Conservation (phyloP, 2,797 vertebrate species). For the Enteromius unitaeniatus region DNA sequence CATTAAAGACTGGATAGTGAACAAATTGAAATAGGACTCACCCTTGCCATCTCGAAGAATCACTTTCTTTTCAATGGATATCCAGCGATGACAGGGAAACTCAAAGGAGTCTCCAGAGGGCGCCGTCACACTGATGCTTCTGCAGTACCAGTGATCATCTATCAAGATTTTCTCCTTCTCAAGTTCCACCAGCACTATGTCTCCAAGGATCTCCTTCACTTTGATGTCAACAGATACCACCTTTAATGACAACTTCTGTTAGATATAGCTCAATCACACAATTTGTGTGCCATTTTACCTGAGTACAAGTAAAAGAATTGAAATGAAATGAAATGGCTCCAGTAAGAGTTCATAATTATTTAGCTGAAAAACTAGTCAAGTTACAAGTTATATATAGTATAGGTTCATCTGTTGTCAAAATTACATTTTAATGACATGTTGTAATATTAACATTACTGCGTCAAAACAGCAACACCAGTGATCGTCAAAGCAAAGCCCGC, state of each 20-base stretch:
- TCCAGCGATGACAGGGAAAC: conserved; percentile 79
- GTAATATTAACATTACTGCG: neutral
- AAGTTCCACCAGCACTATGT: conserved; percentile 87
- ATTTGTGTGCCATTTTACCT: neutral
- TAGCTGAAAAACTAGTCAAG: no score
- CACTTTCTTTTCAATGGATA: conserved; percentile 88
- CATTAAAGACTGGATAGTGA: neutral
- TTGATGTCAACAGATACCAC: conserved; percentile 89
- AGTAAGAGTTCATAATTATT: no score
- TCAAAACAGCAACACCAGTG: neutral
- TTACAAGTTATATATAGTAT: no score
- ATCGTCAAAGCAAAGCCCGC: neutral
- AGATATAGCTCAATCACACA: neutral
- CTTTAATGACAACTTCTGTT: conserved; percentile 70
- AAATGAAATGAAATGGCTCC: no score
- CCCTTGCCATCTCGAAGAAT: conserved; percentile 88
- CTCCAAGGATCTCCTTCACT: conserved; percentile 86
- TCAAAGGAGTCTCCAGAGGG: conserved; percentile 82
- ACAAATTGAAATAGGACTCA: conserved; percentile 58
- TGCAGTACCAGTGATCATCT: conserved; percentile 94
- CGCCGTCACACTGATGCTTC: conserved; percentile 88
- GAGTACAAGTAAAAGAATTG: neutral
- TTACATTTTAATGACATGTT: neutral
- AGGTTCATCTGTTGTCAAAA: neutral
- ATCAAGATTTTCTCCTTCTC: conserved; percentile 94